A percentile compares a stretch with the other conserved stretches of the same genome.
Evolutionary conservation across 2,113 vertebrate species (phyloP).

Genomic region (Australoheros scitulus): DNA sequence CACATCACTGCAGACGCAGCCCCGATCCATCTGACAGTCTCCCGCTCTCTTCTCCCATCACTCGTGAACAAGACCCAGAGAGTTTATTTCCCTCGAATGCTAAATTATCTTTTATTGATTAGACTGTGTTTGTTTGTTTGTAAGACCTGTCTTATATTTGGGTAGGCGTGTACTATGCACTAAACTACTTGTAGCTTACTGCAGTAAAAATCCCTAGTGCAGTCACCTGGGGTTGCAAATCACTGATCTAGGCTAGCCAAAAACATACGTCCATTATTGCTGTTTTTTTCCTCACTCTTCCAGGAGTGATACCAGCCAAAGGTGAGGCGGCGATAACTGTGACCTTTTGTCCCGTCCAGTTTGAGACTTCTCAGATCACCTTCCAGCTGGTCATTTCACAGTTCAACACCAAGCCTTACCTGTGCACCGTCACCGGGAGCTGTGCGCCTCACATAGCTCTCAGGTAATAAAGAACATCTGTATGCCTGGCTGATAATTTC

Average conservation of each 20-base stretch:
- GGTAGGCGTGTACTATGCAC: not conserved
- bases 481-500: not conserved
- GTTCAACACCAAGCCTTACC: conserved; percentile 86
- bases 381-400: conserved; percentile 86
- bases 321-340: conserved; percentile 80
- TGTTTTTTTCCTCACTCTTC: not conserved
- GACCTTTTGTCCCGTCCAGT: conserved; percentile 84
- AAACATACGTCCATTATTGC: not conserved
- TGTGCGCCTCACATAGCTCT: conserved; percentile 77
- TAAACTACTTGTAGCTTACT: not conserved
- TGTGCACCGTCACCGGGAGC: conserved; percentile 88
- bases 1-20: too few relatives aligned
- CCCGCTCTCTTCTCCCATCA: too few relatives aligned
- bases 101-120: too few relatives aligned
- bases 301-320: conserved; percentile 90
- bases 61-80: too few relatives aligned
- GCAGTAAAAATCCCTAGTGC: not conserved
- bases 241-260: not conserved
- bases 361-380: conserved; percentile 85
- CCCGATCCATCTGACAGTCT: too few relatives aligned
- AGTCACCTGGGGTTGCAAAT: not conserved
- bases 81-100: too few relatives aligned
- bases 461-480: conserved; percentile 66
- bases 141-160: too few relatives aligned
- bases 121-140: too few relatives aligned